These are phyloP conservation scores for Pammene fasciana DNA, from an alignment of 2,888 invertebrate species.

Conservation along the genomic window DNA sequence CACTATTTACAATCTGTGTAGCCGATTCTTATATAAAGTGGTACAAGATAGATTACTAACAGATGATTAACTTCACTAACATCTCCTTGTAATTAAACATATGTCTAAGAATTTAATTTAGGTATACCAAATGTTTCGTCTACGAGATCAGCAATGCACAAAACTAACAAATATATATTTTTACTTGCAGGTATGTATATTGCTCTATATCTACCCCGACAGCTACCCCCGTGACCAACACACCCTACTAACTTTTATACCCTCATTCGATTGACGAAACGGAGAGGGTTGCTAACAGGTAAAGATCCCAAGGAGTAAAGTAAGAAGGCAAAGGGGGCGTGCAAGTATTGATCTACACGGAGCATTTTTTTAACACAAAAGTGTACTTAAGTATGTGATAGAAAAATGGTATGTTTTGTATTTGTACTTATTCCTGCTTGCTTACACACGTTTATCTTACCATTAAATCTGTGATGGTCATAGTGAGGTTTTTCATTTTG, in stretches of 20 bases:
- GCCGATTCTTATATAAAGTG: no score
- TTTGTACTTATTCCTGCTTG: neutral
- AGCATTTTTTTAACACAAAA: neutral
- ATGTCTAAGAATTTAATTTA: no score
- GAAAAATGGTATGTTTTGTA: neutral
- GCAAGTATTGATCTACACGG: constrained; percentile 18
- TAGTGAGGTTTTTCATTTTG: no score
- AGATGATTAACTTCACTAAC: no score
- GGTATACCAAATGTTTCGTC: no score
- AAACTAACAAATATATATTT: neutral
- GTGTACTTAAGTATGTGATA: neutral
- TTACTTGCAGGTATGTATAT: constrained; percentile 3
- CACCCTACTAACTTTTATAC: constrained; percentile 80
- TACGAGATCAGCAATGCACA: neutral
- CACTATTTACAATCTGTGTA: no score
- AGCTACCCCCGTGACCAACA: constrained; percentile 65
- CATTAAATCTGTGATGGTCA: neutral
- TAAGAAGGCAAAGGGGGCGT: neutral
- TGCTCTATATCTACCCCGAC: constrained; percentile 50
- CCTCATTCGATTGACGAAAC: constrained; percentile 68
- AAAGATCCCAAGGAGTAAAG: constrained; percentile 34
- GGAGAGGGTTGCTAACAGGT: constrained; percentile 40
- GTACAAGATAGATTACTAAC: no score
- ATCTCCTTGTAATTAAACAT: no score
- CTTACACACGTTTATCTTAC: neutral